phyloP scores from a whole-genome alignment of 2,888 invertebrate species.

The Sycophila texana region DNA sequence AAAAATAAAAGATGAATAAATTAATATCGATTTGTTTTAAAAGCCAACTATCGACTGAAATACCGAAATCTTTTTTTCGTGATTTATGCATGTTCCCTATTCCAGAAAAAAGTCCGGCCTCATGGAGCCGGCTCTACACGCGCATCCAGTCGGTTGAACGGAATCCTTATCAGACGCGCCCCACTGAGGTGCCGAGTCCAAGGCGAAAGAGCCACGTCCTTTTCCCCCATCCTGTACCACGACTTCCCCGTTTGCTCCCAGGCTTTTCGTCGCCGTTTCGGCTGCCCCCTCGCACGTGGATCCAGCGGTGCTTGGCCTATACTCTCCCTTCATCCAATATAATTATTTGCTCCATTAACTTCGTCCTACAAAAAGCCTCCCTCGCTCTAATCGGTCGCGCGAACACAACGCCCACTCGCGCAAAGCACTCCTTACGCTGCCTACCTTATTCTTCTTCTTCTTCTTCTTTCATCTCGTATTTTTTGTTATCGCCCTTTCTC shows the following conservation, averaged over 20 bases:
- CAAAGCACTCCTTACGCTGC: background rate
- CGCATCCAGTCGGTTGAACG: background rate
- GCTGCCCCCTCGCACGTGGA: slow-evolving; percentile 5
- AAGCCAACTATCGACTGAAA: no score
- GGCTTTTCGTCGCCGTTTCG: background rate
- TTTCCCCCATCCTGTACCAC: background rate
- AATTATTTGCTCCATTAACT: slow-evolving; percentile 61
- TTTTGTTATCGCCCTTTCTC: no score
- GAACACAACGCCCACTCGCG: slow-evolving; percentile 12
- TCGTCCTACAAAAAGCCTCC: slow-evolving; percentile 49
- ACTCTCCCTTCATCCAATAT: slow-evolving; percentile 53
- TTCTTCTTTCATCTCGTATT: background rate
- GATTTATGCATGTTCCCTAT: no score
- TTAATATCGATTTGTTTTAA: no score
- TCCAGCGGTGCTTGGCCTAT: background rate
- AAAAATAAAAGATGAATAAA: no score
- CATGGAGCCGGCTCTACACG: background rate
- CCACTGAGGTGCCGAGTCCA: slow-evolving; percentile 1
- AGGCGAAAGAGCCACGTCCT: background rate
- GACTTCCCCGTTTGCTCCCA: no score
- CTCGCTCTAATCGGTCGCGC: slow-evolving; percentile 36
- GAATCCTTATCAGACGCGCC: slow-evolving; percentile 5
- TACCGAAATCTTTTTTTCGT: no score
- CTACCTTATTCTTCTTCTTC: background rate
- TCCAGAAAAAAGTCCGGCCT: no score